phyloP scores from a whole-genome alignment of 2,888 invertebrate genomes.

The Crossocerus cetratus region DNA sequence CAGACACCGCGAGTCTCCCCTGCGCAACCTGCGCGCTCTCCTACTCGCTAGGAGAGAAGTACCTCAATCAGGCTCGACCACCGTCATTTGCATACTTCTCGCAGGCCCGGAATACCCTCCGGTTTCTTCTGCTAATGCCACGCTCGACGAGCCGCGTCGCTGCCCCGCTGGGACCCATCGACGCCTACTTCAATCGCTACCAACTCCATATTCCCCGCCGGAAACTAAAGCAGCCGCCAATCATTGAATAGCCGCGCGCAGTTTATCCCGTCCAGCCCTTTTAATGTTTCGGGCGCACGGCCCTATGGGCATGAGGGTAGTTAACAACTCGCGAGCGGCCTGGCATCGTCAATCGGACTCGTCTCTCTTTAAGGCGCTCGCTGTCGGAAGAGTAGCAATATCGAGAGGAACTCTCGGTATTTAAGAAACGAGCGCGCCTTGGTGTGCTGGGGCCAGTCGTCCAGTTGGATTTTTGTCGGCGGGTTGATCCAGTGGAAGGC shows the following conservation, averaged over 20 bases:
- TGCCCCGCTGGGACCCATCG: background rate
- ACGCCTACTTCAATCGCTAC: background rate
- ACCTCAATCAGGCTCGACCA: conserved; percentile 62
- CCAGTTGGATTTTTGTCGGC: background rate
- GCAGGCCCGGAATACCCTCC: conserved; percentile 67
- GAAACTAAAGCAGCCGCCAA: too few species aligned
- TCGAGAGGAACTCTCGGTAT: too few species aligned
- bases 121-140: conserved; percentile 6
- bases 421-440: too few species aligned
- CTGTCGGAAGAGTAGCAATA: too few species aligned
- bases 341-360: too few species aligned
- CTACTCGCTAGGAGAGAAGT: conserved; percentile 45
- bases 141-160: background rate
- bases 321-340: too few species aligned
- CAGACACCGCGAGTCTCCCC: too few species aligned
- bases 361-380: too few species aligned
- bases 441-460: background rate
- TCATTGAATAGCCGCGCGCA: too few species aligned
- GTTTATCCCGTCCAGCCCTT: too few species aligned
- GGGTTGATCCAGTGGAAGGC: background rate
- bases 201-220: background rate
- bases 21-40: conserved; percentile 30
- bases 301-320: too few species aligned
- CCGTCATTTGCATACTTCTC: conserved; percentile 68
- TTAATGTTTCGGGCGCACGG: too few species aligned